A percentile compares a stretch with the other conserved stretches of the same genome.
Evolutionary conservation across 2,113 vertebrate genomes (phyloP).

Genomic region (Chloebia gouldiae): DNA sequence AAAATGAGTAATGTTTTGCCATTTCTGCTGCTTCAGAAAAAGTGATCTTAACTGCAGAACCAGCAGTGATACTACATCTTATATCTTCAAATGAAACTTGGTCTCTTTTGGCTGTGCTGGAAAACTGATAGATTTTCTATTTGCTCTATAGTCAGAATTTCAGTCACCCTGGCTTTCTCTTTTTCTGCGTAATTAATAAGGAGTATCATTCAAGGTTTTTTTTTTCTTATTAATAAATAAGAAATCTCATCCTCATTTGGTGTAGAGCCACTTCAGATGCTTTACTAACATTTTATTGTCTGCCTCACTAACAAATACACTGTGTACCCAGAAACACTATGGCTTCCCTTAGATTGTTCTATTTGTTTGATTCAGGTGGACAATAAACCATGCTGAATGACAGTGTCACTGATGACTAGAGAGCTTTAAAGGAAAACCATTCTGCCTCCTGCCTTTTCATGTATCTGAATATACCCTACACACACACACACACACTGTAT

Average conservation of each 20-base stretch:
- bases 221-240: conserved; percentile 23
- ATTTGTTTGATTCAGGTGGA: conserved; percentile 17
- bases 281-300: conserved; percentile 13
- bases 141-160: background rate
- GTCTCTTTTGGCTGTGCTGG: background rate
- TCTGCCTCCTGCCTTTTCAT: background rate
- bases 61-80: background rate
- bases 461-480: background rate
- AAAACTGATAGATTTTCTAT: background rate
- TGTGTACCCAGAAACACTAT: background rate
- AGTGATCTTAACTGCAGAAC: background rate
- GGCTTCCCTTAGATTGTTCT: conserved; percentile 1
- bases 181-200: conserved; percentile 14
- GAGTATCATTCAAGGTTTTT: background rate
- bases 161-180: background rate
- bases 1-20: background rate
- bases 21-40: conserved; percentile 9
- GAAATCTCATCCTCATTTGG: conserved; percentile 21
- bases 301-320: conserved; percentile 4
- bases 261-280: background rate
- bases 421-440: background rate
- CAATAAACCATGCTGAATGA: conserved; percentile 39
- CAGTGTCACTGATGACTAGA: background rate
- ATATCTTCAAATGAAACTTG: background rate
- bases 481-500: background rate